Evolutionary conservation across 2,113 vertebrate genomes (phyloP).

Genomic region (Sylvia atricapilla): DNA sequence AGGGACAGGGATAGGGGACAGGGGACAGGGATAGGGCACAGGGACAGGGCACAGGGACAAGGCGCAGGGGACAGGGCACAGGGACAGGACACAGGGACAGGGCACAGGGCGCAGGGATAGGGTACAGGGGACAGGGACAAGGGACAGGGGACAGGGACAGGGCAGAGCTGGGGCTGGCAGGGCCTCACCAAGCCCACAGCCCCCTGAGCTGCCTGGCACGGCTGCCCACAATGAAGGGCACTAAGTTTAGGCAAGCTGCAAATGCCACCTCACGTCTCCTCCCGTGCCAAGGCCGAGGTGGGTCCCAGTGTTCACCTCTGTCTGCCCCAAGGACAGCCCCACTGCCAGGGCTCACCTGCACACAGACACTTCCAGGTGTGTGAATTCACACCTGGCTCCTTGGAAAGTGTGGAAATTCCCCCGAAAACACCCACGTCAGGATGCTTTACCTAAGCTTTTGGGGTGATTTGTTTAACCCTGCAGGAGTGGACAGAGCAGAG

Average conservation of each 20-base stretch:
- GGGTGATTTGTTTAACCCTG: not conserved
- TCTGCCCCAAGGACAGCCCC: not conserved
- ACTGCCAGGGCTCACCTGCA: accelerated
- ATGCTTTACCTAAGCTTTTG: not conserved
- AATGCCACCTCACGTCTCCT: not conserved
- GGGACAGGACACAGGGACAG: no score
- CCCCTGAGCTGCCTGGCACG: not conserved
- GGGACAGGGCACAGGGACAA: no score
- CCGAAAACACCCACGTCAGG: not conserved
- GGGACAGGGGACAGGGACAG: no score
- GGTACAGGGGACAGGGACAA: no score
- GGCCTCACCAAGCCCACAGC: accelerated
- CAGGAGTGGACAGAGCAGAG: not conserved
- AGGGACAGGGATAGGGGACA: no score
- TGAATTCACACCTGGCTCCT: not conserved
- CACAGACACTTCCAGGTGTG: not conserved
- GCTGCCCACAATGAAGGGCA: not conserved
- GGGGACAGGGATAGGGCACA: no score
- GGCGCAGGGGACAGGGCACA: no score
- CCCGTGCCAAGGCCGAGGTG: accelerated
- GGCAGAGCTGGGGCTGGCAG: no score
- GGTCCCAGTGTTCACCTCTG: not conserved
- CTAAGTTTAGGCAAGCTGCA: not conserved
- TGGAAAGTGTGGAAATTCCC: not conserved
- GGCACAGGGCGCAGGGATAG: no score